Percentiles rank a stretch among this genome's conserved stretches.
phyloP scores from a whole-genome alignment of 2,888 invertebrate genomes.

The Agriopis aurantiaria region DNA sequence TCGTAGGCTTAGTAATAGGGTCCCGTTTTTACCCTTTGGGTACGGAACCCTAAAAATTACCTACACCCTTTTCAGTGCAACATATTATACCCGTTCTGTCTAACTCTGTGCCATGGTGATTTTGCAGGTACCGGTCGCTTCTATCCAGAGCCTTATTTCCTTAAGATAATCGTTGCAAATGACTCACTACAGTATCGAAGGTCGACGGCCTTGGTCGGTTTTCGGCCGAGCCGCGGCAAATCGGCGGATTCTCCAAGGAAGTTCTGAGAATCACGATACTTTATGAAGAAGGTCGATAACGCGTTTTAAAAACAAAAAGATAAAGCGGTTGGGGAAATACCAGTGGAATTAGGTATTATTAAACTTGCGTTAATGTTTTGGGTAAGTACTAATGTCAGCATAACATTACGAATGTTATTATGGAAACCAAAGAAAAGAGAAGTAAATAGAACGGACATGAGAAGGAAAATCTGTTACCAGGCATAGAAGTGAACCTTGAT shows the following conservation, averaged over 20 bases:
- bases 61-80: no score
- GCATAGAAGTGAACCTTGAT: no score
- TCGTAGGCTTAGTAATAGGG: no score
- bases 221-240: constrained; percentile 62
- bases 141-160: constrained; percentile 48
- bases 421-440: no score
- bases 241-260: constrained; percentile 64
- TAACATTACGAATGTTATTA: no score
- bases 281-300: constrained; percentile 60
- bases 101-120: background rate
- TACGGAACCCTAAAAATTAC: no score
- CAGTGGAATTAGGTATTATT: background rate
- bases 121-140: constrained; percentile 2
- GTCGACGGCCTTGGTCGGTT: constrained; percentile 62
- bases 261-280: constrained; percentile 62
- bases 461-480: no score
- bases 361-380: background rate
- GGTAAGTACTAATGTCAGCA: background rate
- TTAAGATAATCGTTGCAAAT: constrained; percentile 60
- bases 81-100: no score
- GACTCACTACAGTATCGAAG: constrained; percentile 63
- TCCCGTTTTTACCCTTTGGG: no score
- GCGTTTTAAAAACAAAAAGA: constrained; percentile 54
- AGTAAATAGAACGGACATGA: no score
- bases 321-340: constrained; percentile 44